Conservation (phyloP, 2,888 invertebrate genomes). For the Eilema griseolum region DNA sequence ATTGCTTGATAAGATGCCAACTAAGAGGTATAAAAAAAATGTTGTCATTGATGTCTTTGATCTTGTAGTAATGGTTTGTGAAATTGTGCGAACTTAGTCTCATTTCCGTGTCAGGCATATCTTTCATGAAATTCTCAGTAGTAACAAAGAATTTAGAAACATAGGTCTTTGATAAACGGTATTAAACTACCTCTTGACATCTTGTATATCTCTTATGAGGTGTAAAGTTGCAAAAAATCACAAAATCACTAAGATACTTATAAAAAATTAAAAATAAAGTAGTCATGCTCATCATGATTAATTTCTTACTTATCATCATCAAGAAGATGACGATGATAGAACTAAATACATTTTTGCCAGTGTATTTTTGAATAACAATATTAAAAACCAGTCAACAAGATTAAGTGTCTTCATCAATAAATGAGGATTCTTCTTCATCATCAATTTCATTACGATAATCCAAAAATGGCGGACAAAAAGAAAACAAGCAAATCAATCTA, state of each 20-base stretch:
- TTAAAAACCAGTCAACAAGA: neutral
- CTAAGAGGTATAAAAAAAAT: no score
- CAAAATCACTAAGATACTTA: neutral
- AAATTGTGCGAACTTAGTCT: neutral
- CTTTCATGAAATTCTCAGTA: neutral
- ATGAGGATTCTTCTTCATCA: neutral
- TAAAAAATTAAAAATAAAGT: neutral
- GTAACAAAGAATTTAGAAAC: neutral
- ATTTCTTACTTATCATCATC: neutral
- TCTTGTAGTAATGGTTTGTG: neutral
- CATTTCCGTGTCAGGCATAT: neutral
- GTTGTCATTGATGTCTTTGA: neutral
- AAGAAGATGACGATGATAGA: neutral
- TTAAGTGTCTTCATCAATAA: neutral
- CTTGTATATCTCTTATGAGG: neutral
- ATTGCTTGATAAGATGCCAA: no score
- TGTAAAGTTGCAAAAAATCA: neutral
- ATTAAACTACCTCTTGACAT: neutral
- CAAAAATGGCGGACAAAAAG: neutral
- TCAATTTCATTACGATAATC: neutral
- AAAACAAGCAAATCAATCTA: neutral
- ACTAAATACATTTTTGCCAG: neutral
- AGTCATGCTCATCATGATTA: neutral
- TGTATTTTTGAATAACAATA: neutral
- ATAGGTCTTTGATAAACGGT: neutral